Percentiles rank a stretch among this genome's conserved stretches.
Conservation (phyloP, 2,888 invertebrate species). For the Agrotis segetum region DNA sequence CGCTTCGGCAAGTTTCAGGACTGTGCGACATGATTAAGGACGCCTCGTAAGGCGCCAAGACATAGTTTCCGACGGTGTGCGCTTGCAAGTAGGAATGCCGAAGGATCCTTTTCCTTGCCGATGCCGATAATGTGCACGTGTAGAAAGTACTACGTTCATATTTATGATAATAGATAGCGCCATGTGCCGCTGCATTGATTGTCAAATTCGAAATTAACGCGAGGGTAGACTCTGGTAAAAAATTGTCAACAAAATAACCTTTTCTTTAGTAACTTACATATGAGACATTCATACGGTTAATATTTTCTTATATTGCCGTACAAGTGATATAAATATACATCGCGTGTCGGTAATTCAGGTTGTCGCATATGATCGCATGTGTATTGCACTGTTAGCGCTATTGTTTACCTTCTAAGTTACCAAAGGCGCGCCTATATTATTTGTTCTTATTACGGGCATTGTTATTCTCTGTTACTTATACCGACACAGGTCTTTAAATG, state of each 20-base stretch:
- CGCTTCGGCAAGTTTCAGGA: no score
- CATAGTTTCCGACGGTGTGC: no score
- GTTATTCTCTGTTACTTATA: background rate
- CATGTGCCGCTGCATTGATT: no score
- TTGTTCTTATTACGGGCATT: background rate
- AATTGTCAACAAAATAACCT: background rate
- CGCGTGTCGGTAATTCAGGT: constrained; percentile 19
- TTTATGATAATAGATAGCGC: no score
- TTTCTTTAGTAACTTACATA: background rate
- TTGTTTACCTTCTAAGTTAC: constrained; percentile 12
- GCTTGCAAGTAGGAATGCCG: no score
- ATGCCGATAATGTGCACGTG: no score
- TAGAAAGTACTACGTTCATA: no score
- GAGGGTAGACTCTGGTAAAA: no score
- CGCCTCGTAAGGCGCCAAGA: no score
- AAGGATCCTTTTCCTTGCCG: no score
- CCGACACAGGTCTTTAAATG: background rate
- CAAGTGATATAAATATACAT: background rate
- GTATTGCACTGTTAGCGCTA: constrained; percentile 13
- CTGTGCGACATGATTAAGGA: no score
- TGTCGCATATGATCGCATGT: constrained; percentile 15
- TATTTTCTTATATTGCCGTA: background rate
- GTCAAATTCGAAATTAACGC: no score
- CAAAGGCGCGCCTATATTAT: background rate
- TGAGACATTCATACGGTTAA: background rate